Evolutionary conservation across 2,113 vertebrate species (phyloP).

Genomic region (Sinocyclocheilus maitianheensis): DNA sequence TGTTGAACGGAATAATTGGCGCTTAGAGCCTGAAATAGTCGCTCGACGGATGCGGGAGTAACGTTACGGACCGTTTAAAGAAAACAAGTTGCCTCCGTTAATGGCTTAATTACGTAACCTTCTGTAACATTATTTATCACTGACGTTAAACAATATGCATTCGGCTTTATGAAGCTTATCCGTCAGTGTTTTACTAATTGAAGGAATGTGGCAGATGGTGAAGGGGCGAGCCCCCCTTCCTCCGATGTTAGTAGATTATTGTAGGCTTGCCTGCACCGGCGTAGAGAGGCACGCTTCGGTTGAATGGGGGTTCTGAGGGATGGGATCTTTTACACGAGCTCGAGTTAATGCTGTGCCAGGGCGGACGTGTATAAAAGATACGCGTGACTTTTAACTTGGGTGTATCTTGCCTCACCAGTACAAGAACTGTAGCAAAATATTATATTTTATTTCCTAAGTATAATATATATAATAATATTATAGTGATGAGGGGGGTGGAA

Average conservation of each 20-base stretch:
- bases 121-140: background rate
- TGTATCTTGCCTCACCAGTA: background rate
- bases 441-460: too few relatives aligned
- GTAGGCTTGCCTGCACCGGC: slow-evolving; percentile 44
- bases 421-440: background rate
- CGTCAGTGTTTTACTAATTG: slow-evolving; percentile 57
- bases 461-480: too few relatives aligned
- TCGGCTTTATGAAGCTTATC: background rate
- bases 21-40: background rate
- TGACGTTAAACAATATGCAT: slow-evolving; percentile 47
- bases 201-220: slow-evolving; percentile 68
- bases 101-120: slow-evolving; percentile 41
- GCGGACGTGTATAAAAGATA: background rate
- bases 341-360: background rate
- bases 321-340: background rate
- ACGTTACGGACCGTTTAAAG: slow-evolving; percentile 7
- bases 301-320: background rate
- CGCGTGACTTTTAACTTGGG: background rate
- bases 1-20: background rate
- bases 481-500: background rate
- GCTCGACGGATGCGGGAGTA: background rate
- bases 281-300: background rate
- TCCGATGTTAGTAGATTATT: slow-evolving; percentile 60
- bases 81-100: slow-evolving; percentile 42
- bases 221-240: slow-evolving; percentile 42